These are phyloP conservation scores for Otus sunia DNA, from an alignment of 2,113 vertebrate species.

Conservation along the genomic window DNA sequence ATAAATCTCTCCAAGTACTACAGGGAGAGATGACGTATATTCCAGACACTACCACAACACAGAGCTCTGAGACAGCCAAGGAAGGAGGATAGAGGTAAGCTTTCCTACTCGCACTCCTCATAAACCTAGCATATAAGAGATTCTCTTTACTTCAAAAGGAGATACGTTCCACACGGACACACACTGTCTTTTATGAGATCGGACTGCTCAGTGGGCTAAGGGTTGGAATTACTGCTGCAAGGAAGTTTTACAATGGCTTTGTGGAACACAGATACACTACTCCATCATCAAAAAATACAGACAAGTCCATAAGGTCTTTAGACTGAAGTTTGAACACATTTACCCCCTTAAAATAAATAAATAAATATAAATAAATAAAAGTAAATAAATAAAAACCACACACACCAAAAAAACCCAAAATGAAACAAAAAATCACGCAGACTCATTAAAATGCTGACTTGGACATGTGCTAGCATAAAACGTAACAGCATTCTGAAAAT, in stretches of 20 bases:
- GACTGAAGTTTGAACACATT: background rate
- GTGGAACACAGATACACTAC: background rate
- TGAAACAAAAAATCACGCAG: accelerated
- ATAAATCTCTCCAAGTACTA: background rate
- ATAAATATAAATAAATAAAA: too few relatives aligned
- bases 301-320: background rate
- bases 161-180: background rate
- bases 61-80: background rate
- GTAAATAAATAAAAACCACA: background rate
- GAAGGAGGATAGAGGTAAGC: background rate
- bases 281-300: background rate
- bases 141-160: background rate
- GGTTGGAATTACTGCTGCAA: slow-evolving; percentile 3
- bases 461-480: background rate
- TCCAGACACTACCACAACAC: background rate
- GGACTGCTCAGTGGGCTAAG: background rate
- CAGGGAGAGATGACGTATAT: background rate
- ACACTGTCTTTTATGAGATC: background rate
- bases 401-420: too few relatives aligned
- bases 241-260: background rate
- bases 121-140: background rate
- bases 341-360: background rate
- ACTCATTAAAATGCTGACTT: background rate
- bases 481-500: background rate
- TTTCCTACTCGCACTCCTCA: background rate